Base-by-base conservation (phyloP, 1,140 invertebrate species). In the Lasioglossum baleicum region DNA sequence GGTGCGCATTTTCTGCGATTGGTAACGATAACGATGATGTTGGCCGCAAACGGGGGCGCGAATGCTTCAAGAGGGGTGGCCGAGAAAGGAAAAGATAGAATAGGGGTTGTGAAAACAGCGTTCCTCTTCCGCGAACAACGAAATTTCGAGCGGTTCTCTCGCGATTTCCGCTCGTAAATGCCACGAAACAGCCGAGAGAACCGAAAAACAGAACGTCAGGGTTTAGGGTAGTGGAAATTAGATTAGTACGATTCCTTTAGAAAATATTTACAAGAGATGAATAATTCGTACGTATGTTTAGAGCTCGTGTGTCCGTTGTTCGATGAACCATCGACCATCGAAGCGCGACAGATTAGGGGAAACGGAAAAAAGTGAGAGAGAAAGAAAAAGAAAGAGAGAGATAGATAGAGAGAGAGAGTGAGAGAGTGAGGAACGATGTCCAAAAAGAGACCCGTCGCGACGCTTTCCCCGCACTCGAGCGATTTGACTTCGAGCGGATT, bases 391-490 rank as follows among this genome's bases (percentile, higher is more conserved):
- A n/a, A 6, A 56, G 15, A 56, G 53, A 66, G 44, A 75, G 65
- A 17, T 0, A 51, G 13, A 51, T 5, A 51, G 13, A 51, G 13
- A 51, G 8, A 51, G 13, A 51, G 13, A 44, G 10, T 1, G 44
- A 48, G 44, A 48, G 10, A 48, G 1, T 20, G 5, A 53, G 15
- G 20, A 71, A 71, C 56, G 70, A 75, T 75, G 66, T 67, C 48
- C 10, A 11, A 48, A 72, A 76, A 76, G 63, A 80, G 80, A 75
- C 65, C 80, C 68, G 73, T 77, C 80, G 84, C 85, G 84, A 88
- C 88, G 85, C 88, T 89, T 90, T 89, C 83, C 87, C 86, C 87
- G 83, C 86, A 88, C 81, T 84, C 79, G 80, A 88, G 81, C 73
- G 35, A 35, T 83, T 53, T 53, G 51, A 78, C 80, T 66, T 81